Evolutionary conservation across 2,797 vertebrate genomes (phyloP), one percentile per base, ranked within the genome.

Genomic region (Phrynocephalus guinanensis): DNA sequence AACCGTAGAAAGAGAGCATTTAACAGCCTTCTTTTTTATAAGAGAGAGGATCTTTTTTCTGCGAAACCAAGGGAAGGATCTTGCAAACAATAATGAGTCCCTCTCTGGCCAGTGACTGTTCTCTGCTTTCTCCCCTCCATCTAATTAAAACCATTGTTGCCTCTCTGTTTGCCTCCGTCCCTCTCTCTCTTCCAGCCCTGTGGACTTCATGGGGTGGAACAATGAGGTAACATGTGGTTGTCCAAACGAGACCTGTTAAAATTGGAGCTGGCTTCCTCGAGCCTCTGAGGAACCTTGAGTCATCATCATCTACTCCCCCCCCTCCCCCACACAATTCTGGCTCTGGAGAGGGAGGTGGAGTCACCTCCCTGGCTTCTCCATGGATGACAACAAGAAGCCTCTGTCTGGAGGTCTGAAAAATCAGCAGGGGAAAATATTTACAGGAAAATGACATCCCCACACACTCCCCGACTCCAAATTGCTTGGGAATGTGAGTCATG

Each of bases 111-210:
- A 1, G 2, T 50, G 8, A 28, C 56, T 48, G 13, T 28, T 22
- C 63, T 56, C n/a, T 76, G 33, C 6, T 18, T 26, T 20, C 60
- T 28, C 24, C 24, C 48, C 16, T 16, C 63, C 71, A 70, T 72
- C 63, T 86, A 82, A 86, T 86, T 75, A 30, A 86, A 67, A 44
- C 50, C 56, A 82, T 33, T 1, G 18, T 68, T 81, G 33, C 38
- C 52, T 24, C 75, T 63, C 70, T n/a, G 28, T 60, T 63, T 50
- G 70, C 63, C 15, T 33, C 22, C 44, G 13, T 48, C 26, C 83
- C 52, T 1, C 67, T 10, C 48, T 63, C 26, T n/a, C n/a, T 28
- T 85, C 13, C 30, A 71, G 50, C 22, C 79, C 66, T 48, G 52
- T 38, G 56, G 52, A 48, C 52, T 56, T 13, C 52, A 56, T 22